Evolutionary conservation across 2,797 vertebrate species (phyloP).

Genomic region (Oreortyx pictus): DNA sequence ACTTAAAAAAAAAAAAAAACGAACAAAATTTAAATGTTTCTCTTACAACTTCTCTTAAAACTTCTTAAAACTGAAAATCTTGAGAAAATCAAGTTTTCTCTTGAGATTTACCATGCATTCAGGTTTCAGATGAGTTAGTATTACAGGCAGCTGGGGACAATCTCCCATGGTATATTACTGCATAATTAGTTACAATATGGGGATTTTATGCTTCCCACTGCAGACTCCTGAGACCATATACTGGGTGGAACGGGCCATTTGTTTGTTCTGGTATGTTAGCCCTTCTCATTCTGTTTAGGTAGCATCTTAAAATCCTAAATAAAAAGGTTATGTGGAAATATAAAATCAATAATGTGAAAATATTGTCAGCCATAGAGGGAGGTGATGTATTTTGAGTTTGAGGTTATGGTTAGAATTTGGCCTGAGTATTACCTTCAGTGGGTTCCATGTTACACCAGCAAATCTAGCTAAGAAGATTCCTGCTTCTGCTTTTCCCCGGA

Average conservation of each 20-base stretch:
- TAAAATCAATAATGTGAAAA: background rate
- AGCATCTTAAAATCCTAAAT: background rate
- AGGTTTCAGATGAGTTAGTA: slow-evolving; percentile 65
- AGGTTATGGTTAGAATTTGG: background rate
- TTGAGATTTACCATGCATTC: slow-evolving; percentile 46
- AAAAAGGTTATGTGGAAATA: background rate
- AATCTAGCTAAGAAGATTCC: background rate
- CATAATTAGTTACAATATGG: slow-evolving; percentile 66
- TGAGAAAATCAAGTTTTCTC: slow-evolving; percentile 26
- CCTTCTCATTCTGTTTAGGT: background rate
- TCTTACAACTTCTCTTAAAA: slow-evolving; percentile 26
- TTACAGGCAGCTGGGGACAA: slow-evolving; percentile 52
- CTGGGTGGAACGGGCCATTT: slow-evolving; percentile 21
- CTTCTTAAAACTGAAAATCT: slow-evolving; percentile 26
- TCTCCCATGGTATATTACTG: slow-evolving; percentile 54
- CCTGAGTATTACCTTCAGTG: background rate
- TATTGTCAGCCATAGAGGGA: background rate
- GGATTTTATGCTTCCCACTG: slow-evolving; percentile 63
- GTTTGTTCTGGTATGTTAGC: slow-evolving; percentile 52
- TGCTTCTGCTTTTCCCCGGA: background rate
- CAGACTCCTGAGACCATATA: slow-evolving; percentile 59
- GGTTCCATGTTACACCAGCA: background rate
- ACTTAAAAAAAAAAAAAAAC: background rate
- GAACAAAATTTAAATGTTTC: too few relatives aligned
- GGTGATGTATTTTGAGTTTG: background rate